Conservation (phyloP, 2,113 vertebrate species). For the Corapipo altera region DNA sequence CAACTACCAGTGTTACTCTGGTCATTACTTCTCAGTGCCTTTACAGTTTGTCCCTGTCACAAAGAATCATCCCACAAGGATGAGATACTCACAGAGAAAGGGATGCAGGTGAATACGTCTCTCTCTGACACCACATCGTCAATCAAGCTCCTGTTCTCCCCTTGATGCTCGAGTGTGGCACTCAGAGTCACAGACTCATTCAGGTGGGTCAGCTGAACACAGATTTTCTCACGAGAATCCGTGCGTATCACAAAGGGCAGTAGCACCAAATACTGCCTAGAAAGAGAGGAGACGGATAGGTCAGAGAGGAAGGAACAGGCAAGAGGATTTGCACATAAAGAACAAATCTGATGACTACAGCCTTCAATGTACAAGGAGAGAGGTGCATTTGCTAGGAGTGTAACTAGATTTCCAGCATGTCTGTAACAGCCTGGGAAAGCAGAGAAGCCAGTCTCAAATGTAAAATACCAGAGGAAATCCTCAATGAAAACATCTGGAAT, state of each 20-base stretch:
- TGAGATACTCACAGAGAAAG: conserved; percentile 52
- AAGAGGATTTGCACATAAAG: background rate
- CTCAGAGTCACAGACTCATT: conserved; percentile 70
- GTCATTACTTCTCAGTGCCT: background rate
- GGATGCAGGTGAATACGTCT: conserved; percentile 27
- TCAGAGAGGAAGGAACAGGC: background rate
- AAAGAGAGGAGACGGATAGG: background rate
- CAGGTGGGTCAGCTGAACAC: conserved; percentile 71
- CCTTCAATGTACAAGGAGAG: rapidly evolving
- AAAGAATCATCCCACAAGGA: background rate
- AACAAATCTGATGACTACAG: background rate
- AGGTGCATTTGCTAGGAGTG: background rate
- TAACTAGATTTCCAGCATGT: background rate
- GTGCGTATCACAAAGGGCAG: conserved; percentile 32
- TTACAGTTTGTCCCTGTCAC: background rate
- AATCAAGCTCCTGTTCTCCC: conserved; percentile 62
- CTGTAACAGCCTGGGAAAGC: background rate
- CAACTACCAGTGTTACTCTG: background rate
- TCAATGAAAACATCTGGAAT: background rate
- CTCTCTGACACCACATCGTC: background rate
- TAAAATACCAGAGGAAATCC: background rate
- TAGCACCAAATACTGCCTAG: conserved; percentile 68
- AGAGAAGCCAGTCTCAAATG: background rate
- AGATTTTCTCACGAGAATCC: conserved; percentile 48
- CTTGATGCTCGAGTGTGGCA: conserved; percentile 9